Evolutionary conservation across 2,113 vertebrate species (phyloP).

Genomic region (Otocyon megalotis): DNA sequence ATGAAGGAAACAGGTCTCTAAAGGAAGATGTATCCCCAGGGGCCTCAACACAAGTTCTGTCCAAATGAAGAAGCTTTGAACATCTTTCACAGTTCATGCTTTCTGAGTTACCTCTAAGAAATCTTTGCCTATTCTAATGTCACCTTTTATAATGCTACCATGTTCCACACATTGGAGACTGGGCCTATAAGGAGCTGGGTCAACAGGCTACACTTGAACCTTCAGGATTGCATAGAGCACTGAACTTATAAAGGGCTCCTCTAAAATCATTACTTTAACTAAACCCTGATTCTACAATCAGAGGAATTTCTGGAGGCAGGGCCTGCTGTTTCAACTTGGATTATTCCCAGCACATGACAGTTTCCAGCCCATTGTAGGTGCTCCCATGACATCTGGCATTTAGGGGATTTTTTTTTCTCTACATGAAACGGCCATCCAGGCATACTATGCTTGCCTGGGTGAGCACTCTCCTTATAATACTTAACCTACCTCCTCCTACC

Average conservation of each 20-base stretch:
- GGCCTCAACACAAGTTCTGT: neutral
- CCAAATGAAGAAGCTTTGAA: neutral
- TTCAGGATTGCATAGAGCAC: neutral
- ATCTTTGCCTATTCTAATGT: neutral
- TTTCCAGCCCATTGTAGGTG: neutral
- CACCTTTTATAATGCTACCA: neutral
- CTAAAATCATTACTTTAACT: neutral
- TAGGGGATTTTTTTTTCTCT: neutral
- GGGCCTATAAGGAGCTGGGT: neutral
- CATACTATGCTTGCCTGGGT: neutral
- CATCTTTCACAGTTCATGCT: neutral
- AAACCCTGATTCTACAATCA: neutral
- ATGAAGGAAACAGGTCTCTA: neutral
- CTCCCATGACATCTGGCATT: neutral
- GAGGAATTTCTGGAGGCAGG: neutral
- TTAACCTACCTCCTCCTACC: neutral
- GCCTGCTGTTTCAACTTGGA: neutral
- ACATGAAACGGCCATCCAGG: neutral
- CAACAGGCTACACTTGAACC: neutral
- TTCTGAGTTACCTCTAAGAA: neutral
- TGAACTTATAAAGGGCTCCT: neutral
- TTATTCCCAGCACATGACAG: neutral
- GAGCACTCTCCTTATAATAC: neutral
- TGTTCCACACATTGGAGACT: accelerated
- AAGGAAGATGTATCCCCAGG: neutral